phyloP scores from a whole-genome alignment of 2,797 vertebrate species.

The Petrocephalus sullivani region DNA sequence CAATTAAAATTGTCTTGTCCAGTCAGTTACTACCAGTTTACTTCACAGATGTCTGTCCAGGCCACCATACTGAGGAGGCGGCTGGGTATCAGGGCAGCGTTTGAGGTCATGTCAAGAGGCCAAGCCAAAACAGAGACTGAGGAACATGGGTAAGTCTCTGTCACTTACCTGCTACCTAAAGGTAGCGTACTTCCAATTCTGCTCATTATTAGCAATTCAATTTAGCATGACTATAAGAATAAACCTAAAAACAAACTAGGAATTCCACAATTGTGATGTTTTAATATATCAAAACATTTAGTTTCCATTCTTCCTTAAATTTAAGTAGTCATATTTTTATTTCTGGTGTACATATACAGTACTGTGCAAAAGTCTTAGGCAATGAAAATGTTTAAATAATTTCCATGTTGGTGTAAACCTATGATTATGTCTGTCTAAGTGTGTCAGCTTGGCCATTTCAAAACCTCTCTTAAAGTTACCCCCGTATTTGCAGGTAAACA shows the following conservation, averaged over 20 bases:
- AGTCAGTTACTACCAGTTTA: neutral
- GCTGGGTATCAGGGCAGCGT: constrained; percentile 83
- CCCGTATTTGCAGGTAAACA: neutral
- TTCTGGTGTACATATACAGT: neutral
- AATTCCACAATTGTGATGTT: too few relatives aligned
- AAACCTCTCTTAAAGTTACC: neutral
- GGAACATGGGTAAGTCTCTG: constrained; percentile 40
- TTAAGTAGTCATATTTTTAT: neutral
- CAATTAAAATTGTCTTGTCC: neutral
- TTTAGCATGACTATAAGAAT: neutral
- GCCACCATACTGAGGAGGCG: constrained; percentile 81
- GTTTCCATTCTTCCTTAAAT: too few relatives aligned
- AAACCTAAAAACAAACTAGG: too few relatives aligned
- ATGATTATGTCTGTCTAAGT: neutral
- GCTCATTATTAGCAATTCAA: neutral
- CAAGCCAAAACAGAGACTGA: constrained; percentile 14
- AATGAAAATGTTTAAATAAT: neutral
- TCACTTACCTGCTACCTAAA: neutral
- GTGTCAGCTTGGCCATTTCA: neutral
- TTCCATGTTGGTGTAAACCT: neutral
- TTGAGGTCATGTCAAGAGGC: constrained; percentile 70
- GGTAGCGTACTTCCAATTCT: neutral
- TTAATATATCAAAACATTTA: too few relatives aligned
- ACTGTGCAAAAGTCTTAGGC: neutral
- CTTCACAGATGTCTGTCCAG: constrained; percentile 80